Evolutionary conservation across 2,797 vertebrate genomes (phyloP).

Genomic region (Pangasius sanitwongsei): DNA sequence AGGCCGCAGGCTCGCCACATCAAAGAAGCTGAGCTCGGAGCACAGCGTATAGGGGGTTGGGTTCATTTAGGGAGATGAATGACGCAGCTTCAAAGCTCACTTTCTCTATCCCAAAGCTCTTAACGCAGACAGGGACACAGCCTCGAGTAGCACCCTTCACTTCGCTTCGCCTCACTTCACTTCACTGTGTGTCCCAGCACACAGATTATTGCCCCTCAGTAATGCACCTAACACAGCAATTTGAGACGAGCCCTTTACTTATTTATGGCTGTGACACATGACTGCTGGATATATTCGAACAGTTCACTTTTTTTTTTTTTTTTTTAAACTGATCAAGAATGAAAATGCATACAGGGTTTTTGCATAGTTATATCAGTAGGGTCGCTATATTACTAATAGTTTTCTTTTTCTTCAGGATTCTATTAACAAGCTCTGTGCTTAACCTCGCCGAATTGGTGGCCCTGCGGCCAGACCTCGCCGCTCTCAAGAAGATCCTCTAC

Average conservation of each 20-base stretch:
- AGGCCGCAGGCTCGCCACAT: constrained; percentile 88
- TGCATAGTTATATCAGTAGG: neutral
- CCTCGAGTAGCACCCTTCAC: constrained; percentile 39
- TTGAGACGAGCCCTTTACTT: constrained; percentile 7
- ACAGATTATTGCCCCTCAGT: constrained; percentile 47
- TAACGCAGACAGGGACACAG: constrained; percentile 42
- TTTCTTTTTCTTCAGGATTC: constrained; percentile 75
- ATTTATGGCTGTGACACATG: constrained; percentile 4
- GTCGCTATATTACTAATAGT: neutral
- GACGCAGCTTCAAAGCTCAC: constrained; percentile 83
- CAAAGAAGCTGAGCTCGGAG: constrained; percentile 76
- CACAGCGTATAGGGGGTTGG: constrained; percentile 80
- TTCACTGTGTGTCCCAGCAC: constrained; percentile 31
- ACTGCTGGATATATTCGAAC: neutral
- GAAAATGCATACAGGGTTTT: neutral
- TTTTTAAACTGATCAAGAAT: neutral
- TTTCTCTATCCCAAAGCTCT: constrained; percentile 75
- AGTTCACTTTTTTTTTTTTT: neutral
- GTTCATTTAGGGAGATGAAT: constrained; percentile 83
- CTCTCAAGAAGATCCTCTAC: constrained; percentile 92
- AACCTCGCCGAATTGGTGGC: constrained; percentile 92
- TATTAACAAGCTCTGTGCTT: constrained; percentile 93
- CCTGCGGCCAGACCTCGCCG: constrained; percentile 89
- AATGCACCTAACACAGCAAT: constrained; percentile 30
- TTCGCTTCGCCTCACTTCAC: neutral